Evolutionary conservation across 2,113 vertebrate genomes (phyloP), one percentile per base, ranked within the genome.

Genomic region (Lota lota): DNA sequence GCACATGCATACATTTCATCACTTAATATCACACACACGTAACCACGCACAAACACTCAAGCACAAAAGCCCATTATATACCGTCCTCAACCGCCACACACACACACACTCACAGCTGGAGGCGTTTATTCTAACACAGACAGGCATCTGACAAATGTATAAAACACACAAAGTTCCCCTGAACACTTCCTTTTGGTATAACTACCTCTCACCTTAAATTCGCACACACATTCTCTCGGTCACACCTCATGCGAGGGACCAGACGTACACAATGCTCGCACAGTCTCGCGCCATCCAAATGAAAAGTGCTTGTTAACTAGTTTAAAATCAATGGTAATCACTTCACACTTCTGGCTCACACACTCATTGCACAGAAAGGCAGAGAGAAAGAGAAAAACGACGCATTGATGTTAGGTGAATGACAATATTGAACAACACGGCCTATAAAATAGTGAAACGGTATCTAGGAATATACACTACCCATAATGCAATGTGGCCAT

Each of bases 321-420:
- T 88, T 88, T 88, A 91, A 91, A 1, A 3, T 91, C 88, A 83
- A 87, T 82, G 87, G 85, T 92, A 91, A 92, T 92, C 88, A 88
- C 84, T 85, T 85, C 87, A 84, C 80, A 81, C 85, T 82, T 70
- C 64, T 58, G 72, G 70, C 68, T 82, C 73, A 57, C 6, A 19
- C 54, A 17, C 19, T 61, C 12, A 4, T 28, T 28, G 28, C 28
- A 28, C 59, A 71, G 72, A 61, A 21, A 66, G 14, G 36, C 12
- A 70, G 20, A 67, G 15, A 67, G 65, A 64, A 33, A 36, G 66
- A 63, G 64, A 71, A 20, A 62, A 70, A 78, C 68, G 40, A 7
- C 40, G 40, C 10, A 7, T 47, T 47, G 40, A 47, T 5, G 3
- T 28, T 28, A 28, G 28, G 40, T 6, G 8, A 14, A 47, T 14